Percentiles rank a stretch among this genome's conserved stretches.
These are phyloP conservation scores for Teleogryllus occipitalis DNA, from an alignment of 1,140 invertebrate species.

Conservation along the genomic window DNA sequence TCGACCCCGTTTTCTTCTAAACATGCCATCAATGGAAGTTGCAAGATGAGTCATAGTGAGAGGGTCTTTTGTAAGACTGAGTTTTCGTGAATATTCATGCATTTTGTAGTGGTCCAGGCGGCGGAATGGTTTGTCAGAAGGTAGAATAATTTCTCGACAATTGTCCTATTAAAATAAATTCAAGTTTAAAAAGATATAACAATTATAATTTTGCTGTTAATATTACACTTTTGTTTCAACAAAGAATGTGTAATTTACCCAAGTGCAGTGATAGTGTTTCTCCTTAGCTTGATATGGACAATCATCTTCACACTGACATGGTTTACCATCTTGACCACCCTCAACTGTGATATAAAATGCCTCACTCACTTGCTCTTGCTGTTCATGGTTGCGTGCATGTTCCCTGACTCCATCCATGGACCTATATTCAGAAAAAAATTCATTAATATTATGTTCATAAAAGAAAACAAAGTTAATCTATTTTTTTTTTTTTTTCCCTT, in stretches of 20 bases:
- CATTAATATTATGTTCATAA: neutral
- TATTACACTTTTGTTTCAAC: conserved; percentile 3
- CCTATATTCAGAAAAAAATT: conserved; percentile 37
- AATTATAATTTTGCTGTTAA: conserved; percentile 7
- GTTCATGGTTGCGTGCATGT: conserved; percentile 77
- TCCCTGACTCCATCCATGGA: conserved; percentile 71
- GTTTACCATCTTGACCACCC: conserved; percentile 45
- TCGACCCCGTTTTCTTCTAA: conserved; percentile 79
- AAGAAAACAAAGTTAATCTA: neutral
- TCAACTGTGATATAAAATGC: conserved; percentile 60
- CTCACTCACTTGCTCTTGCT: conserved; percentile 76
- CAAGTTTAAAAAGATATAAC: conserved; percentile 10
- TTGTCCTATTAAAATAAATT: conserved; percentile 51
- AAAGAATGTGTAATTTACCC: conserved; percentile 41
- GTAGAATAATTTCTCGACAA: conserved; percentile 74
- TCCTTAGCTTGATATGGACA: conserved; percentile 68
- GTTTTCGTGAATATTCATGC: conserved; percentile 56
- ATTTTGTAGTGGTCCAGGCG: conserved; percentile 84
- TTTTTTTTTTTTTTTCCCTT: neutral
- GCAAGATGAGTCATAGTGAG: conserved; percentile 54
- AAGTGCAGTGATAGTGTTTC: conserved; percentile 81
- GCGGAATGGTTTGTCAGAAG: conserved; percentile 74
- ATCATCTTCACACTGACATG: conserved; percentile 46
- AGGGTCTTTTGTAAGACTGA: conserved; percentile 44
- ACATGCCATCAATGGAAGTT: conserved; percentile 76